Conservation (phyloP, 2,888 invertebrate species). For the Chrysolina oricalcia region DNA sequence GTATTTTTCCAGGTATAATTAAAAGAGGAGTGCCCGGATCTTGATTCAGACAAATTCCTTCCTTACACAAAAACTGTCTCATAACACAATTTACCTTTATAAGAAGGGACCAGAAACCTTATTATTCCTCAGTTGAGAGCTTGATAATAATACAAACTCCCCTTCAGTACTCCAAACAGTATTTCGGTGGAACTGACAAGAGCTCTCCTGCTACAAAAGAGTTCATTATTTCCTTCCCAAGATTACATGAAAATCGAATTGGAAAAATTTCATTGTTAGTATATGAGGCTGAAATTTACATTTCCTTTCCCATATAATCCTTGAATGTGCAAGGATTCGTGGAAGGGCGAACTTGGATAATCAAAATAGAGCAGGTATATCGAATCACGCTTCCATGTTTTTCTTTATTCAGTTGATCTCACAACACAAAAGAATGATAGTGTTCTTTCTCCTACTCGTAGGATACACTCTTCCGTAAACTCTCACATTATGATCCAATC, state of each 20-base stretch:
- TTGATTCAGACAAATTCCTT: no score
- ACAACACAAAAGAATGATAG: no score
- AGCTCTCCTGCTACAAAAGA: not conserved
- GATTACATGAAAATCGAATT: not conserved
- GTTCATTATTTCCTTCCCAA: conserved; percentile 12
- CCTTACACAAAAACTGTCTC: not conserved
- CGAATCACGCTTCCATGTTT: no score
- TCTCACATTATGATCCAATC: no score
- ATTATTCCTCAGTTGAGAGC: not conserved
- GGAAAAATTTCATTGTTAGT: not conserved
- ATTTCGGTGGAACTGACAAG: not conserved
- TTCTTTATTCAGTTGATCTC: no score
- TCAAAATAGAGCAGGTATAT: no score
- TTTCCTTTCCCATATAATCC: not conserved
- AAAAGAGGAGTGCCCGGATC: no score
- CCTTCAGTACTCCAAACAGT: not conserved
- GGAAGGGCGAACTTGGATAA: no score
- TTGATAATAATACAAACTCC: not conserved
- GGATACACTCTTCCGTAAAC: no score
- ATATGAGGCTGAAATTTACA: conserved; percentile 1
- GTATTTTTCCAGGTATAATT: no score
- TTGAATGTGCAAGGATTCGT: not conserved
- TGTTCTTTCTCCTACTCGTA: no score
- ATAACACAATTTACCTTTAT: not conserved
- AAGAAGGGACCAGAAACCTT: not conserved